Evolutionary conservation across 2,797 vertebrate species (phyloP).

Genomic region (Graptemys geographica): DNA sequence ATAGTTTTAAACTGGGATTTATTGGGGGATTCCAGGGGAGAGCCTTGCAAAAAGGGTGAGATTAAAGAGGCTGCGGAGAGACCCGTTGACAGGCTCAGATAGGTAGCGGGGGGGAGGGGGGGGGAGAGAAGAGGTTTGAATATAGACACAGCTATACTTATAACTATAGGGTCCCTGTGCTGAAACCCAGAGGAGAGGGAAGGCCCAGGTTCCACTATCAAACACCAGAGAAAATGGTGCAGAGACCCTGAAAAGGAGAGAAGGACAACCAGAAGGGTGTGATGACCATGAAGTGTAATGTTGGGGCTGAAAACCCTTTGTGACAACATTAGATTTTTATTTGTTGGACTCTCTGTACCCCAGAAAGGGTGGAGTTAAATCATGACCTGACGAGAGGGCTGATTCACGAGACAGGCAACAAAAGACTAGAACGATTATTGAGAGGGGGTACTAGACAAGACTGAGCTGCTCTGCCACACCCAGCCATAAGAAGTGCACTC

Average conservation of each 20-base stretch:
- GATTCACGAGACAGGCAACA: not conserved
- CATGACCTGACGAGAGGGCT: not conserved
- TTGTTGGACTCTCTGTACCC: not conserved
- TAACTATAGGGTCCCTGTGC: too few species aligned
- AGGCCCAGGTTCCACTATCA: too few species aligned
- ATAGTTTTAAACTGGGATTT: too few species aligned
- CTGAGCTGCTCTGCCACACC: not conserved
- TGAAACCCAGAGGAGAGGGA: too few species aligned
- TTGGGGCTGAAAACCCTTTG: not conserved
- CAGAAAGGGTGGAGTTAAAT: not conserved
- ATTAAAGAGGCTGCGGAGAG: too few species aligned
- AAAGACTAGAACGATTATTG: not conserved
- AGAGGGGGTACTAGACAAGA: not conserved
- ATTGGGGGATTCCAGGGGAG: too few species aligned
- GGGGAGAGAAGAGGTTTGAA: too few species aligned
- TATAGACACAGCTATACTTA: too few species aligned
- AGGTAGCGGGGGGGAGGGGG: too few species aligned
- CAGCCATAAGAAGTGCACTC: not conserved
- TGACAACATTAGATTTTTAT: not conserved
- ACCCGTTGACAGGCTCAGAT: too few species aligned
- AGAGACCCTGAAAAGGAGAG: not conserved
- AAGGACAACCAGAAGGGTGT: not conserved
- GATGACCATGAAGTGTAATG: not conserved
- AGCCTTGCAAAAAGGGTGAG: too few species aligned
- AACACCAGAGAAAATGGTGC: too few species aligned